Evolutionary conservation across 2,888 invertebrate species (phyloP), one percentile per base, ranked within the genome.

Genomic region (Eristalinus sepulchralis): DNA sequence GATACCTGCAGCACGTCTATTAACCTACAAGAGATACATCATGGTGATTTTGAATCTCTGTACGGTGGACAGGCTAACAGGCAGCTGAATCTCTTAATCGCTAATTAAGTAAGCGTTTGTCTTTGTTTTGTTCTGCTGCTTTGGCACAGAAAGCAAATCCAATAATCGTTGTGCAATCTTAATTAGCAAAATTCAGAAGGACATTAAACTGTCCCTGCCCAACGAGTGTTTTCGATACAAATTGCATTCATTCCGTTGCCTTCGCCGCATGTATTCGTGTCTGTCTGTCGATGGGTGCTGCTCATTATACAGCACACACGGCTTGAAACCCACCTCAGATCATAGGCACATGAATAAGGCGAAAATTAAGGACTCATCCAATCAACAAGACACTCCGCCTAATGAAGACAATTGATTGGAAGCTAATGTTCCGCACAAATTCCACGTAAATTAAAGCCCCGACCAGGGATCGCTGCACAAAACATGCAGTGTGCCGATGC

Each of bases 361-460:
- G 53, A 31, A 53, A 34, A 47, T 57, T 24, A 10, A 57, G 36
- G 27, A 36, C 20, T 47, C 57, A 67, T 85, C 84, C 77, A 85
- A 85, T 81, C 84, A 81, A 77, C n/a, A 60, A 31, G 22, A 47
- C 17, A n/a, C 33, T 34, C 20, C 27, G 47, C 66, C 66, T 83
- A 72, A 77, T 85, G 77, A 85, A 85, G 84, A 84, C 84, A 84
- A 84, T 84, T 75, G 84, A 67, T 55, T 80, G 33, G 70, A 62
- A 34, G 11, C 39, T 59, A 17, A 24, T 53, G 36, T 62, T 67
- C 47, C 24, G 57, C 11, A 66, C 68, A 8, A 88, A 88, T 88
- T 89, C 88, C 87, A 88, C 88, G 88, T 89, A 88, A 89, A 89
- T 89, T 89, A 89, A 88, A 82, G 80, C 27, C 27, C 2, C 79